A percentile compares a stretch with the other conserved stretches of the same genome.
Conservation (phyloP, 2,888 invertebrate species). For the Herminia tarsipennalis region DNA sequence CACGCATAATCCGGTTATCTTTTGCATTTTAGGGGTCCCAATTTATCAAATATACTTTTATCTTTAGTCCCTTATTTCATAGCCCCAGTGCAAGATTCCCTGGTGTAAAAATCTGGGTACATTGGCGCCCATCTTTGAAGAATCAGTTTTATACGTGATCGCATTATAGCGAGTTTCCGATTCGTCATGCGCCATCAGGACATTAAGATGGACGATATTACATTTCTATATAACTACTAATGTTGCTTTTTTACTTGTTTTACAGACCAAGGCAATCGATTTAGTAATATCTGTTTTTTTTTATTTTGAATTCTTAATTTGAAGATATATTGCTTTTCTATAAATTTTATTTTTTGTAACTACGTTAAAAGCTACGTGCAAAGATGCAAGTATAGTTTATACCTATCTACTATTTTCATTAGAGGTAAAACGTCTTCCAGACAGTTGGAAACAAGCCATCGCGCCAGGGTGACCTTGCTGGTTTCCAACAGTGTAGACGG, state of each 20-base stretch:
- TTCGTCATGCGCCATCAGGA: slow-evolving; percentile 61
- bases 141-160: slow-evolving; percentile 59
- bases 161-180: slow-evolving; percentile 63
- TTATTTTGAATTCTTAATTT: not conserved
- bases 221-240: slow-evolving; percentile 28
- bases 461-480: too few relatives aligned
- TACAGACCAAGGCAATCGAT: slow-evolving; percentile 1
- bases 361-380: too few relatives aligned
- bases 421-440: too few relatives aligned
- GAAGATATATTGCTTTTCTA: not conserved
- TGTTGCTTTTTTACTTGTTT: slow-evolving; percentile 14
- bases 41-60: too few relatives aligned
- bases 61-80: too few relatives aligned
- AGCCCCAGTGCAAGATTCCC: slow-evolving; percentile 16
- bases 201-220: slow-evolving; percentile 44
- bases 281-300: slow-evolving; percentile 4
- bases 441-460: too few relatives aligned
- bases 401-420: too few relatives aligned
- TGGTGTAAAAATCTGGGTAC: slow-evolving; percentile 34
- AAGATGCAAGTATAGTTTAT: too few relatives aligned
- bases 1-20: too few relatives aligned
- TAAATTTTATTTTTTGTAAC: too few relatives aligned
- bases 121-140: slow-evolving; percentile 34
- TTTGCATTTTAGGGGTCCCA: too few relatives aligned
- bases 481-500: too few relatives aligned